phyloP scores from a whole-genome alignment of 2,888 invertebrate species.

The Parnassius apollo region DNA sequence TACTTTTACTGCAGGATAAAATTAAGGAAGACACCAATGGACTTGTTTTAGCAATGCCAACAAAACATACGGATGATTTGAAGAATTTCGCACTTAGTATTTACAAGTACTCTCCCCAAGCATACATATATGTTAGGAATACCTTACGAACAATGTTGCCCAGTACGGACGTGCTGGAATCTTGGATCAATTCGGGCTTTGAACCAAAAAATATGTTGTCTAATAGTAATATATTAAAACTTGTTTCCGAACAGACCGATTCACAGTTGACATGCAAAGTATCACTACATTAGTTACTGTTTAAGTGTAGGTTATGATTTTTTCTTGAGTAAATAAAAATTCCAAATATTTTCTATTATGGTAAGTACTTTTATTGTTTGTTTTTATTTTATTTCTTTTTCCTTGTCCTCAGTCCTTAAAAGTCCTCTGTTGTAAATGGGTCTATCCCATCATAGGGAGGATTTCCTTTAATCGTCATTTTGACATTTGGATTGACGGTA shows the following conservation, averaged over 20 bases:
- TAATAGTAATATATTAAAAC: conserved; percentile 58
- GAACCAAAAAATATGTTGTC: conserved; percentile 60
- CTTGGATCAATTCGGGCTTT: conserved; percentile 63
- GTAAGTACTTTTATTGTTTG: no score
- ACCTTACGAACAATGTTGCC: conserved; percentile 69
- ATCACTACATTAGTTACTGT: conserved; percentile 47
- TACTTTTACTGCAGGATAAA: conserved; percentile 68
- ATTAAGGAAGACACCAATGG: conserved; percentile 70
- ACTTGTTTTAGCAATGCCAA: conserved; percentile 70
- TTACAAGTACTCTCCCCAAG: conserved; percentile 74
- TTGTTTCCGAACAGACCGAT: conserved; percentile 66
- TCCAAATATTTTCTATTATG: conserved; percentile 10
- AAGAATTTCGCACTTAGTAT: conserved; percentile 72
- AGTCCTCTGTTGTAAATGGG: no score
- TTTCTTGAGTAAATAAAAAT: conserved; percentile 38
- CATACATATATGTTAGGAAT: conserved; percentile 71
- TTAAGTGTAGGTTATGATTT: conserved; percentile 38
- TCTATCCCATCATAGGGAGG: no score
- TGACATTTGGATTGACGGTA: no score
- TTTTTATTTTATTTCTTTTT: no score
- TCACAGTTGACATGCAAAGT: conserved; percentile 67
- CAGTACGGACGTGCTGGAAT: conserved; percentile 66
- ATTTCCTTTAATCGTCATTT: no score
- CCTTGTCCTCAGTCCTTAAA: no score
- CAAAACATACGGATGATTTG: conserved; percentile 68